Percentiles rank a stretch among this genome's conserved stretches.
Conservation (phyloP, 2,797 vertebrate genomes). For the Acrossocheilus wenchowensis region DNA sequence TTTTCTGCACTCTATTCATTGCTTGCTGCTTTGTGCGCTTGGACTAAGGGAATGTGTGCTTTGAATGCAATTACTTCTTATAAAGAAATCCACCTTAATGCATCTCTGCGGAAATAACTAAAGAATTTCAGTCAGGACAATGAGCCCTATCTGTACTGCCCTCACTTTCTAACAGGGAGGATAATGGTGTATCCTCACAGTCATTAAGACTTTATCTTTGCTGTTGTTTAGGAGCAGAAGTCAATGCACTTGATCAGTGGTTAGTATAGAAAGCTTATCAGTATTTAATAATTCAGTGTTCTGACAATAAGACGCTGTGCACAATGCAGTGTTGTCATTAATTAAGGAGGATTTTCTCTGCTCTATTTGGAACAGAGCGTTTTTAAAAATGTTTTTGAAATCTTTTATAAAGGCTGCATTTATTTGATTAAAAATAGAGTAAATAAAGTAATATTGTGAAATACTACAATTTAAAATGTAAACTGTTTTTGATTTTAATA, state of each 20-base stretch:
- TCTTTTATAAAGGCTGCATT: neutral
- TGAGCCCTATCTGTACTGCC: constrained; percentile 43
- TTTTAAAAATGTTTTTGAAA: constrained; percentile 11
- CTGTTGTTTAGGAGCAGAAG: constrained; percentile 44
- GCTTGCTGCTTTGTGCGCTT: constrained; percentile 54
- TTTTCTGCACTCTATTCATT: constrained; percentile 64
- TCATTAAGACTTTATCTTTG: constrained; percentile 58
- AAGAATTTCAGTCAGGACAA: constrained; percentile 51
- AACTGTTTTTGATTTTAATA: too few species aligned
- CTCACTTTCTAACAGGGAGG: constrained; percentile 38
- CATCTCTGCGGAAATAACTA: constrained; percentile 53
- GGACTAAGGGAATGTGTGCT: constrained; percentile 46
- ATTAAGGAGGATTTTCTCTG: neutral
- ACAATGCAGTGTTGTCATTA: neutral
- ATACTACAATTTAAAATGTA: neutral
- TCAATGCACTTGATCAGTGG: constrained; percentile 52
- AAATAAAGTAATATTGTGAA: neutral
- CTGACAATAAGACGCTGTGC: neutral
- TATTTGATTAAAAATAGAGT: neutral
- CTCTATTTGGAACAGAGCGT: neutral
- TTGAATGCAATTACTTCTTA: constrained; percentile 58
- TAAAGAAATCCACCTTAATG: constrained; percentile 58
- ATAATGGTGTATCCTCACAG: constrained; percentile 45
- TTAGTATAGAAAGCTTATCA: constrained; percentile 53
- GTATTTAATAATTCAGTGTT: constrained; percentile 53